Base-by-base conservation (phyloP, 1,140 invertebrate genomes). In the Cryptotermes secundus region DNA sequence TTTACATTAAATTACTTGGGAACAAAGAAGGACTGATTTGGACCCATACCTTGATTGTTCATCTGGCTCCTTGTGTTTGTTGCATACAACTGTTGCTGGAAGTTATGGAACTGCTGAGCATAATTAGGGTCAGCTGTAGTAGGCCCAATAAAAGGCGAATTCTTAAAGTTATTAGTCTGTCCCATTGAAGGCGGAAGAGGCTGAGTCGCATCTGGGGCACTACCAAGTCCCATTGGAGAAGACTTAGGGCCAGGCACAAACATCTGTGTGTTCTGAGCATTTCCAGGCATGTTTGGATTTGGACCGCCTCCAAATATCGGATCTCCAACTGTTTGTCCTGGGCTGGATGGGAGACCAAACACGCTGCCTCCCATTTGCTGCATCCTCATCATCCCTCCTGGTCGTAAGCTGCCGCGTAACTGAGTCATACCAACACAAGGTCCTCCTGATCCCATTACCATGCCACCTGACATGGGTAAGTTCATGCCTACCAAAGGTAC, bases 81-180 rank as follows among this genome's bases (percentile, higher is more conserved):
- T 36, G 97, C 96, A 91, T 98, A 98, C 84, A 98, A 90, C 89
- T 97, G 96, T 88, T 98, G 97, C 88, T 98, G 97, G 91, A 98
- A 98, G 90, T 97, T 97, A 89, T 97, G 96, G 91, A 97, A 98
- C 92, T 97, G 96, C 89, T 97, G 96, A 87, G 96, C 96, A 91
- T 98, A 98, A 88, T 96, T 97, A 24, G 97, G 95, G 91, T 98
- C 96, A 80, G 94, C 93, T 83, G 96, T 96, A 26, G 94, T 95
- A 4, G 96, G 96, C 24, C 96, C 95, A 80, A 96, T 94, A 88
- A 96, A 97, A 9, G 95, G 91, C 72, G 95, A 94, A 86, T 94
- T 95, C 88, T 96, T 96, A 89, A 96, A 96, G 86, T 93, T 94
- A 86, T 92, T 93, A 59, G 91, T 90, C 72, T 95, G 94, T 34